Conservation (phyloP, 2,113 vertebrate species). For the Struthio camelus region DNA sequence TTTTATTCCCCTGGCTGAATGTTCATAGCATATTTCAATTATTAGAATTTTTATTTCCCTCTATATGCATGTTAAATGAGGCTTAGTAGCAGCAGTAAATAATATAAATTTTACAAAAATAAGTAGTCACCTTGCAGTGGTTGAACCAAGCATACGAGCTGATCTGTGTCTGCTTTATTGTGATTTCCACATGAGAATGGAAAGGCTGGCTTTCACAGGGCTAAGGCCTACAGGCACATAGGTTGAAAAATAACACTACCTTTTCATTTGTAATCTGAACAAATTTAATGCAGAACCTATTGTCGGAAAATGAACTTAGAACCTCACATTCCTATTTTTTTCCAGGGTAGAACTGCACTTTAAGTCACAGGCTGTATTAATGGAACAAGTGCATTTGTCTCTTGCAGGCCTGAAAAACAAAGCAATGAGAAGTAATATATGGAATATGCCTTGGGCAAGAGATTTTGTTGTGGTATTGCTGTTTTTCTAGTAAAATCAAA, state of each 20-base stretch:
- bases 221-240: not conserved
- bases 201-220: not conserved
- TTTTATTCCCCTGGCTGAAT: not conserved
- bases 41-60: not conserved
- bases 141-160: accelerated
- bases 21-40: not conserved
- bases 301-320: conserved; percentile 28
- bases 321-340: conserved; percentile 34
- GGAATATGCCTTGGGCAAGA: conserved; percentile 46
- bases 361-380: conserved; percentile 45
- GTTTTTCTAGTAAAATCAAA: conserved; percentile 30
- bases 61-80: not conserved
- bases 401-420: conserved; percentile 62
- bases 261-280: conserved; percentile 2
- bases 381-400: conserved; percentile 54
- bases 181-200: not conserved
- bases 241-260: conserved; percentile 21
- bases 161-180: not conserved
- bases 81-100: not conserved
- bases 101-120: accelerated
- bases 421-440: conserved; percentile 46
- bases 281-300: not conserved
- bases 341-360: conserved; percentile 39
- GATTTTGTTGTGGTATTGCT: conserved; percentile 43
- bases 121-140: not conserved